phyloP scores from a whole-genome alignment of 1,140 invertebrate species.

The Pantala flavescens region DNA sequence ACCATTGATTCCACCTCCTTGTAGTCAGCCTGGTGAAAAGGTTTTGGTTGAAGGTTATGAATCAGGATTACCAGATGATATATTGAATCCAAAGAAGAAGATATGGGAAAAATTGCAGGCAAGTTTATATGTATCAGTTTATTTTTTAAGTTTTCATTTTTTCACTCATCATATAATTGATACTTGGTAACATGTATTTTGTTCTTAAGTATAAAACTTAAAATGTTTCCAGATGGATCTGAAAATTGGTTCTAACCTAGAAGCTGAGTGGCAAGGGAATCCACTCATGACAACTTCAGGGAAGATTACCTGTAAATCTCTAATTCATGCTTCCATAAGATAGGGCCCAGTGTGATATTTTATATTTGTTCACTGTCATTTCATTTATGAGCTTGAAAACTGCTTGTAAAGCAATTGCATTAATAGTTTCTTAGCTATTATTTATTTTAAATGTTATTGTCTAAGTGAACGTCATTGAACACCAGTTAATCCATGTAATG shows the following conservation, averaged over 20 bases:
- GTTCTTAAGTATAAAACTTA: too few relatives aligned
- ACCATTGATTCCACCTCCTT: slow-evolving; percentile 63
- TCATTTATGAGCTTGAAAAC: too few relatives aligned
- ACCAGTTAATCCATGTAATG: background rate
- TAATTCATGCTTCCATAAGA: slow-evolving; percentile 68
- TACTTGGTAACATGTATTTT: too few relatives aligned
- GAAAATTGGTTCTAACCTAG: slow-evolving; percentile 58
- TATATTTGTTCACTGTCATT: too few relatives aligned
- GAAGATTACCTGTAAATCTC: slow-evolving; percentile 51
- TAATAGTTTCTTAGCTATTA: background rate
- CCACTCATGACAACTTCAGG: slow-evolving; percentile 57
- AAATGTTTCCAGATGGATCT: slow-evolving; percentile 51
- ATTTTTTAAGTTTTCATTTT: background rate
- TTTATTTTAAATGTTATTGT: too few relatives aligned
- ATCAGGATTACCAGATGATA: slow-evolving; percentile 63
- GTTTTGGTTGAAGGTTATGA: slow-evolving; percentile 75
- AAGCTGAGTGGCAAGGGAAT: slow-evolving; percentile 76
- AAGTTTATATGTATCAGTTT: slow-evolving; percentile 1
- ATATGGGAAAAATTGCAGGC: slow-evolving; percentile 86
- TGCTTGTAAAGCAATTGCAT: background rate
- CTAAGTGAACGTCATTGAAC: too few relatives aligned
- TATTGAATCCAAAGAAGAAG: slow-evolving; percentile 96
- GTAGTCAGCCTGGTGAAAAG: slow-evolving; percentile 64
- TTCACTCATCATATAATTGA: too few relatives aligned
- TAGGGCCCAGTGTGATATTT: too few relatives aligned